Evolutionary conservation across 2,113 vertebrate genomes (phyloP).

Genomic region (Elaphurus davidianus): DNA sequence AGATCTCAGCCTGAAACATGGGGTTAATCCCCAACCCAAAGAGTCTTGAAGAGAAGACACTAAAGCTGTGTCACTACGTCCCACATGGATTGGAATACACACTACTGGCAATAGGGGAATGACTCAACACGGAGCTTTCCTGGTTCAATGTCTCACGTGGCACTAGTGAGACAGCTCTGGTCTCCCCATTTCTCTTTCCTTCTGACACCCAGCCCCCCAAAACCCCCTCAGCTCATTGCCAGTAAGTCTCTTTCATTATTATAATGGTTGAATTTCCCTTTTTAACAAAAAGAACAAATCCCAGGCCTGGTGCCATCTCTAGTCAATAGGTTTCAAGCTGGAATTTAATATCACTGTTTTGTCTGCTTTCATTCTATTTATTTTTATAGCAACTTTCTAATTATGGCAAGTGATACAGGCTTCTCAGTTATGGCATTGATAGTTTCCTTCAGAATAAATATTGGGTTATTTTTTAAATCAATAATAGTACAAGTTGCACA

Average conservation of each 20-base stretch:
- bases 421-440: not conserved
- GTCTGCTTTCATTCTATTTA: not conserved
- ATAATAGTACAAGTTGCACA: not conserved
- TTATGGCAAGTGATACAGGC: not conserved
- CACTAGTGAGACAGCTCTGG: not conserved
- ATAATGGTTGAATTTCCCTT: not conserved
- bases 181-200: not conserved
- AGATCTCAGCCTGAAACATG: not conserved
- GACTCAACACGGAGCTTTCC: not conserved
- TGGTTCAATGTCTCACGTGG: not conserved
- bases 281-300: not conserved
- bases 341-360: not conserved
- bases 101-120: not conserved
- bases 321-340: not conserved
- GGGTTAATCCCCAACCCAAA: not conserved
- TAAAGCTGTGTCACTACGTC: not conserved
- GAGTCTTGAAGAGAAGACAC: not conserved
- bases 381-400: not conserved
- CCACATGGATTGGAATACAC: accelerated
- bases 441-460: not conserved
- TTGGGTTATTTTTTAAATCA: not conserved
- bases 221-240: not conserved
- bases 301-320: accelerated
- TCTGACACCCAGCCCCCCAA: not conserved
- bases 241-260: not conserved